Percentiles rank a stretch among this genome's conserved stretches.
phyloP scores from a whole-genome alignment of 2,113 vertebrate genomes.

The Tenebrosternarchus preto region DNA sequence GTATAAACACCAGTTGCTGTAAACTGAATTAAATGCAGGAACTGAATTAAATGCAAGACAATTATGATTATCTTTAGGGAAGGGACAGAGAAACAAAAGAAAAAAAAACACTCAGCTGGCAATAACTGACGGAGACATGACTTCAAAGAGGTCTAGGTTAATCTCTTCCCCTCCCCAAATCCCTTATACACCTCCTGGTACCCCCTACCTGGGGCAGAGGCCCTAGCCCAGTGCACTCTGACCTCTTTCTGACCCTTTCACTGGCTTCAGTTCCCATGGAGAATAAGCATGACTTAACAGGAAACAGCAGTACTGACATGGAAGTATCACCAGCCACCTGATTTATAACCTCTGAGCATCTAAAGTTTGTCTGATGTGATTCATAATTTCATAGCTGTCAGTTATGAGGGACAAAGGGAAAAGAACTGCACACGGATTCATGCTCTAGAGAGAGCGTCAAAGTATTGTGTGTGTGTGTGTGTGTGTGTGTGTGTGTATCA shows the following conservation, averaged over 20 bases:
- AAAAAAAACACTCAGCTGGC: slow-evolving; percentile 60
- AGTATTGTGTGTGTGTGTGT: too few relatives aligned
- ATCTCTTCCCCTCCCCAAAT: slow-evolving; percentile 53
- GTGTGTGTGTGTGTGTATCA: too few relatives aligned
- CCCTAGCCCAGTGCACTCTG: slow-evolving; percentile 57
- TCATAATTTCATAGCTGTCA: too few relatives aligned
- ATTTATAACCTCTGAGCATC: too few relatives aligned
- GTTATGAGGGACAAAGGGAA: too few relatives aligned
- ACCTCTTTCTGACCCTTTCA: slow-evolving; percentile 62
- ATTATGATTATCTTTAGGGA: slow-evolving; percentile 16
- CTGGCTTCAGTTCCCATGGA: slow-evolving; percentile 57
- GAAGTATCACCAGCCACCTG: too few relatives aligned
- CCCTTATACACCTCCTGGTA: slow-evolving; percentile 65
- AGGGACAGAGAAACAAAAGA: slow-evolving; percentile 49
- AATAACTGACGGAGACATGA: slow-evolving; percentile 64
- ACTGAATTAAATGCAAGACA: slow-evolving; percentile 57
- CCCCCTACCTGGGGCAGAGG: slow-evolving; percentile 15
- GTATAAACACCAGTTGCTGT: slow-evolving; percentile 45
- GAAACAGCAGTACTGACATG: slow-evolving; percentile 55
- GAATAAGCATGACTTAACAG: slow-evolving; percentile 57
- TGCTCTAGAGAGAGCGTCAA: too few relatives aligned
- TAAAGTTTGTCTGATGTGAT: background rate
- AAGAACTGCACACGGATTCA: too few relatives aligned
- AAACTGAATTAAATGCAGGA: slow-evolving; percentile 48
- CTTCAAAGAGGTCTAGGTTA: slow-evolving; percentile 70